Conservation (phyloP, 2,797 vertebrate species). For the Platalea minor region DNA sequence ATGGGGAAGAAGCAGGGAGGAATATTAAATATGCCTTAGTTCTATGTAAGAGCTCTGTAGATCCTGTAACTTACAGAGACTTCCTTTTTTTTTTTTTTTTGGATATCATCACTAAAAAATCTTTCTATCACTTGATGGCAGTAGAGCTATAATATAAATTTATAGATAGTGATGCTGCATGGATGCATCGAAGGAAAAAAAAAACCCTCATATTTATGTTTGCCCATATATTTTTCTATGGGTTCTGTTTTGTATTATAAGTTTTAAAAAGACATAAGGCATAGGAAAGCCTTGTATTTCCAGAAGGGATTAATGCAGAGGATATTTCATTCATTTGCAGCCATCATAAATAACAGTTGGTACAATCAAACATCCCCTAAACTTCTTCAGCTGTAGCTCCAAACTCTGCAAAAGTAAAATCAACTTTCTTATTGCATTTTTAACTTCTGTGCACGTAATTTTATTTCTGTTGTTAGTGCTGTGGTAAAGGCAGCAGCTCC, state of each 20-base stretch:
- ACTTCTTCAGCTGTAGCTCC: constrained; percentile 57
- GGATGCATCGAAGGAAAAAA: constrained; percentile 44
- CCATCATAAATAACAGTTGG: constrained; percentile 63
- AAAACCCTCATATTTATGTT: constrained; percentile 65
- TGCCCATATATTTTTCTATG: constrained; percentile 63
- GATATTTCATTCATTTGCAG: constrained; percentile 66
- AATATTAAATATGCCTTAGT: not conserved
- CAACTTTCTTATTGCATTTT: constrained; percentile 65
- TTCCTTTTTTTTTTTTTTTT: not conserved
- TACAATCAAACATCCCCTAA: constrained; percentile 50
- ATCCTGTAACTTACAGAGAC: not conserved
- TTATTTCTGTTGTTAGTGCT: not conserved
- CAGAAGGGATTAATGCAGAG: constrained; percentile 68
- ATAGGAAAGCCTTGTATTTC: constrained; percentile 69
- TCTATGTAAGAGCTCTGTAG: not conserved
- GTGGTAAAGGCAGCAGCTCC: not conserved
- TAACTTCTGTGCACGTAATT: constrained; percentile 55
- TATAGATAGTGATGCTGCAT: constrained; percentile 60
- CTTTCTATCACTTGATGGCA: constrained; percentile 77
- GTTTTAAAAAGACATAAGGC: constrained; percentile 73
- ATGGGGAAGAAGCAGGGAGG: not conserved
- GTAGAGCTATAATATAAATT: constrained; percentile 77
- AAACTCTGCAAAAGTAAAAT: constrained; percentile 52
- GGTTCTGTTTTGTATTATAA: constrained; percentile 69
- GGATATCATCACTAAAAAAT: constrained; percentile 52